Percentiles rank a stretch among this genome's conserved stretches.
Evolutionary conservation across 2,888 invertebrate genomes (phyloP).

Genomic region (Drosophila fulvimacula): DNA sequence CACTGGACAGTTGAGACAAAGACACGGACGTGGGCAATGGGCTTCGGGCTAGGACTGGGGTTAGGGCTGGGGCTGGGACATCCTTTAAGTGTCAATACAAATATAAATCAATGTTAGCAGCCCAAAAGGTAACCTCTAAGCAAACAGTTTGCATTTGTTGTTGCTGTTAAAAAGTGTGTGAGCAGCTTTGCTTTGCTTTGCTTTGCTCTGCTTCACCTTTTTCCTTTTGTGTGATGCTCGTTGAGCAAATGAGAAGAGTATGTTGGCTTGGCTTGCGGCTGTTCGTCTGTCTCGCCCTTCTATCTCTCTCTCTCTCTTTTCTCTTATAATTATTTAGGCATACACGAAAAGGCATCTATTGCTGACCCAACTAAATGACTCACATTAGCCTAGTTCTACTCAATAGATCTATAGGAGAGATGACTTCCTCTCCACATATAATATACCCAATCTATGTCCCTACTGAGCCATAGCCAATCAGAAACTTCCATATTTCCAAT

Average conservation of each 20-base stretch:
- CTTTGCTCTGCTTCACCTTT: background rate
- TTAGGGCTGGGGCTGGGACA: slow-evolving; percentile 1
- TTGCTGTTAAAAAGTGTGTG: slow-evolving; percentile 28
- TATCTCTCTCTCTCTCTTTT: background rate
- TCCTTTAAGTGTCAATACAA: slow-evolving; percentile 72
- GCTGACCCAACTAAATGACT: too few species aligned
- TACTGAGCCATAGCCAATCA: background rate
- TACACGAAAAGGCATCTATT: too few species aligned
- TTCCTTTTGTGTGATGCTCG: background rate
- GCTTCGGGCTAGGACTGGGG: background rate
- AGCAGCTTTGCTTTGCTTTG: slow-evolving; percentile 22
- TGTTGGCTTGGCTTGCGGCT: background rate
- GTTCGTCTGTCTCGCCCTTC: background rate
- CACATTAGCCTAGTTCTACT: too few species aligned
- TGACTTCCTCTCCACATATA: background rate
- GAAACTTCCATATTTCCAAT: background rate
- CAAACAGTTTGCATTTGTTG: slow-evolving; percentile 25
- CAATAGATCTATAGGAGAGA: too few species aligned
- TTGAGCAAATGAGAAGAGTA: background rate
- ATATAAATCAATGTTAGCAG: slow-evolving; percentile 71
- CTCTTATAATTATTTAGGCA: too few species aligned
- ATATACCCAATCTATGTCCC: background rate
- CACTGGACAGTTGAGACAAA: slow-evolving; percentile 24
- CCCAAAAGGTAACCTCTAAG: slow-evolving; percentile 58
- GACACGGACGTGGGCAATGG: background rate